These are phyloP conservation scores for Scaptomyza hsui DNA, from an alignment of 1,140 invertebrate species.

Conservation along the genomic window DNA sequence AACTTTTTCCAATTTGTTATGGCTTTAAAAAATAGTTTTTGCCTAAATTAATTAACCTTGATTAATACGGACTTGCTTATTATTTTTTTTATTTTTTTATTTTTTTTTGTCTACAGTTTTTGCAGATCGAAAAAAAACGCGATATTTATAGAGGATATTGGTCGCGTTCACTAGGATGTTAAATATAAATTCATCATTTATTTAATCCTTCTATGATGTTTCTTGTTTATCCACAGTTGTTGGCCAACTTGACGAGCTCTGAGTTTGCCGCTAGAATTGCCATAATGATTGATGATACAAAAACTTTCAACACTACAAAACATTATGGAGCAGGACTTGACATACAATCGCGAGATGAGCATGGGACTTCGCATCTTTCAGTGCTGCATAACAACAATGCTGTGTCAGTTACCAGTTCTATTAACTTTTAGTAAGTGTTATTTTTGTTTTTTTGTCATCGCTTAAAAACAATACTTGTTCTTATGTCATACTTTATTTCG, in stretches of 20 bases:
- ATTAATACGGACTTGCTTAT: too few relatives aligned
- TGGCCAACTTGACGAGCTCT: conserved; percentile 33
- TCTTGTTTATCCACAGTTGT: conserved; percentile 26
- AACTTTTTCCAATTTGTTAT: too few relatives aligned
- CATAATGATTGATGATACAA: conserved; percentile 87
- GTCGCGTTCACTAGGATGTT: too few relatives aligned
- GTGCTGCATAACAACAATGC: conserved; percentile 95
- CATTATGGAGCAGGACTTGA: conserved; percentile 88
- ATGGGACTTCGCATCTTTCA: conserved; percentile 96
- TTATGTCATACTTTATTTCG: neutral
- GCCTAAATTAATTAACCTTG: too few relatives aligned
- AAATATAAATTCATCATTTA: neutral
- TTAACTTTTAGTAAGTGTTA: conserved; percentile 95
- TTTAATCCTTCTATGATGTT: neutral
- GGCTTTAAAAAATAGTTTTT: too few relatives aligned
- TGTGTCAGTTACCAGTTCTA: conserved; percentile 95
- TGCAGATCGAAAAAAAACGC: too few relatives aligned
- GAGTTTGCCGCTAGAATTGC: conserved; percentile 87
- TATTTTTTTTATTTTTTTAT: too few relatives aligned
- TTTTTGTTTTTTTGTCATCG: neutral
- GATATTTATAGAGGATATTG: too few relatives aligned
- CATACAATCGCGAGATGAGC: conserved; percentile 86
- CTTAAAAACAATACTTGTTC: too few relatives aligned
- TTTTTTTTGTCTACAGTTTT: too few relatives aligned
- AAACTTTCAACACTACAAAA: conserved; percentile 87